phyloP scores from a whole-genome alignment of 1,140 invertebrate species.

The Steinernema khuongi region DNA sequence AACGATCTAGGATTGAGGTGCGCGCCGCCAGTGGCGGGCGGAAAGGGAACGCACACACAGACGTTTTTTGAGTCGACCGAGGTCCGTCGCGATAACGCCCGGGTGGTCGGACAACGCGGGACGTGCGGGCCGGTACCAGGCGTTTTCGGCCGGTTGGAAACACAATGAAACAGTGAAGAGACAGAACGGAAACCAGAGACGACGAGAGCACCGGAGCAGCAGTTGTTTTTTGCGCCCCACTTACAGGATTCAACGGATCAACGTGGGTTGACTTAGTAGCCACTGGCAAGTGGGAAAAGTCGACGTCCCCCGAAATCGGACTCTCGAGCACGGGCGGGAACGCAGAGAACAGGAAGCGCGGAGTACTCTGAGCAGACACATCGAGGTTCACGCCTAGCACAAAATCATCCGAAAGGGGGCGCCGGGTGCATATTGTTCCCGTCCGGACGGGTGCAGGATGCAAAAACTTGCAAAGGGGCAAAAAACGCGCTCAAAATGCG shows the following conservation, averaged over 20 bases:
- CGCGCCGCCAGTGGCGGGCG: conserved; percentile 9
- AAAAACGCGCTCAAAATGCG: background rate
- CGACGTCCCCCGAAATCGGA: too few relatives aligned
- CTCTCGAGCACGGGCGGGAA: too few relatives aligned
- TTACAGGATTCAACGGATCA: background rate
- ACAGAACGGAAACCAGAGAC: conserved; percentile 9
- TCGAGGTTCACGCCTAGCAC: too few relatives aligned
- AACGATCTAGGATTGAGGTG: conserved; percentile 16
- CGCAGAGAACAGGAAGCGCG: too few relatives aligned
- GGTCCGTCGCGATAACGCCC: conserved; percentile 16
- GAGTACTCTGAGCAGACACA: too few relatives aligned
- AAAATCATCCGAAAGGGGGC: too few relatives aligned
- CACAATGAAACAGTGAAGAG: conserved; percentile 16
- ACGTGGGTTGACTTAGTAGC: background rate
- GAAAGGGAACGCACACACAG: conserved; percentile 16
- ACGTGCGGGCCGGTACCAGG: conserved; percentile 15
- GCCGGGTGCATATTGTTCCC: too few relatives aligned
- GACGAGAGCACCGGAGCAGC: background rate
- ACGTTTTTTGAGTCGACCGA: conserved; percentile 16
- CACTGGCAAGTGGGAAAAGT: background rate
- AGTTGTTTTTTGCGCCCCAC: conserved; percentile 15
- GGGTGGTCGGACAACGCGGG: conserved; percentile 12
- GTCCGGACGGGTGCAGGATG: background rate
- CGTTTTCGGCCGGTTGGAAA: conserved; percentile 12
- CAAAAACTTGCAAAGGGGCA: background rate